Evolutionary conservation across 1,140 invertebrate genomes (phyloP), one percentile per base, ranked within the genome.

Genomic region (Micrasema minimum): DNA sequence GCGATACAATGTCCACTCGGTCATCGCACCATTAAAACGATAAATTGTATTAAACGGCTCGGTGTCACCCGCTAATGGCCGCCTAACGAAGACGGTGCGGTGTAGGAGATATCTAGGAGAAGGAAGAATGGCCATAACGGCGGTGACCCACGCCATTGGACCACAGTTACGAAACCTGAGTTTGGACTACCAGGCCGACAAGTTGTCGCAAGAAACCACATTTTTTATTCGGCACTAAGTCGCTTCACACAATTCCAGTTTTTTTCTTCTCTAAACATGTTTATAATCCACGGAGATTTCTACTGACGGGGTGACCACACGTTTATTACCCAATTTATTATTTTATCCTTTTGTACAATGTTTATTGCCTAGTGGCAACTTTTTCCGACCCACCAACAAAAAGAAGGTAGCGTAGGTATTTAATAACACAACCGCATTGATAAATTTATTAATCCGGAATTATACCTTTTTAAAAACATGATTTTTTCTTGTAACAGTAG

Each of bases 161-260:
- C 46, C 69, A 31, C 12, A 65, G 37, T 68, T 72, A 72, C 53
- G 71, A 72, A 72, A 72, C 51, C 14, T 1, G 23, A 26, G 18
- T 12, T 31, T 51, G 23, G 59, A 70, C 26, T 51, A 46, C 55
- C 68, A 23, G 46, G 20, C 59, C 48, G 61, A 16, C 41, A 18
- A 66, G 53, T 72, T 72, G 70, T 72, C 70, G 62, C 70, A 66
- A 72, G 50, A 72, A 57, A 72, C 62, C 62, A 14, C 62, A 72
- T 72, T 72, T 72, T 70, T 71, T 72, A 46, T 66, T 59, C 55
- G 43, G 26, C 70, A 57, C 48, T 61, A 59, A 48, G 62, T 59
- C 62, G 62, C 62, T 61, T 69, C 53, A 61, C 53, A 69, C 55
- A 64, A 26, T 67, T 67, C 66, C 35, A 55, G 66, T 67, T 67